Evolutionary conservation across 1,140 invertebrate genomes (phyloP), one percentile per base, ranked within the genome.

Genomic region (Bombus superbus): DNA sequence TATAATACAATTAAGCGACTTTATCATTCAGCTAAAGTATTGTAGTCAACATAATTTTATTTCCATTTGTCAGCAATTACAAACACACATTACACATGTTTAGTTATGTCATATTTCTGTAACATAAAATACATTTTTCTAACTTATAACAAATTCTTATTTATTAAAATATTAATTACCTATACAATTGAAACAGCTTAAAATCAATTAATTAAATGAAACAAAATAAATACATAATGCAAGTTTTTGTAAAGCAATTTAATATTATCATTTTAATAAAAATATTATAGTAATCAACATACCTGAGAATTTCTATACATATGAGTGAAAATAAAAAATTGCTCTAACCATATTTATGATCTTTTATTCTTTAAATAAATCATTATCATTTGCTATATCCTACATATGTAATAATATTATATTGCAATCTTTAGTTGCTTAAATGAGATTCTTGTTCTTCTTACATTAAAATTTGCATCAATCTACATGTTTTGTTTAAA

Each of bases 1-100:
- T 83, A 69, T 68, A 64, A 68, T 66, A 85, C 22, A 90, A 86
- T 53, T 72, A 73, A 57, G 62, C 69, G n/a, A 80, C 9, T 68
- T 84, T 53, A 86, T 62, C 28, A 62, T 80, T 83, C 57, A 57
- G 62, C 38, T 76, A 79, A 42, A 53, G 1, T 69, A 57, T 59
- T 32, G 35, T 22, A 57, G 1, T 28, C 35, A 42, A 40, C 57
- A 47, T 38, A 74, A 15, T 42, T 73, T 59, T 25, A 62, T 81
- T 64, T 74, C 8, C 18, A 28, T 82, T 72, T 62, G 28, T 47
- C 42, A 64, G 40, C 32, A 81, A 1, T 40, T 6, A 32, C n/a
- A 59, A 44, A 22, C 11, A 44, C 6, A 62, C 25, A 44, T 32
- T 53, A 32, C 10, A 35, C 11, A 38, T 44, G 3, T 59, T n/a